Percentiles rank a stretch among this genome's conserved stretches.
Evolutionary conservation across 2,888 invertebrate species (phyloP).

Genomic region (Idaea straminata): DNA sequence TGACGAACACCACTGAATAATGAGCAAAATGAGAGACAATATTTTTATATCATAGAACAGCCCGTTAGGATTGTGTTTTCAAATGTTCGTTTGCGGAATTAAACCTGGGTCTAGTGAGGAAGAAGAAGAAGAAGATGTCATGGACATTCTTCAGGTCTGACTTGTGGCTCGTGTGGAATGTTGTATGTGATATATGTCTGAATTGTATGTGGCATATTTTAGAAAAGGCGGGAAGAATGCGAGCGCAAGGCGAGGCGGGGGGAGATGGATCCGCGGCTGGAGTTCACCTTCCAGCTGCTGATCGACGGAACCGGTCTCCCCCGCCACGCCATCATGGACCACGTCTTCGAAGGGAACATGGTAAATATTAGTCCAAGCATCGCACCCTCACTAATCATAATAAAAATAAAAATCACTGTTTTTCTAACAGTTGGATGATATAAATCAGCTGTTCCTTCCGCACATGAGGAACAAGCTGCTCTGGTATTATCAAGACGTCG

Average conservation of each 20-base stretch:
- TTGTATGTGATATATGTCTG: slow-evolving; percentile 6
- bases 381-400: not conserved
- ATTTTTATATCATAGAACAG: not conserved
- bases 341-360: slow-evolving; percentile 95
- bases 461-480: slow-evolving; percentile 91
- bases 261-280: slow-evolving; percentile 95
- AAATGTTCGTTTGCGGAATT: slow-evolving; percentile 81
- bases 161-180: not conserved
- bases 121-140: slow-evolving; percentile 80
- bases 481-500: slow-evolving; percentile 94
- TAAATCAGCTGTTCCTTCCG: slow-evolving; percentile 91
- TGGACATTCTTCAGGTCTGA: slow-evolving; percentile 71
- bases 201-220: slow-evolving; percentile 22
- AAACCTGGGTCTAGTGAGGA: slow-evolving; percentile 79
- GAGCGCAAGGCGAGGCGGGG: slow-evolving; percentile 93
- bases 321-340: slow-evolving; percentile 93
- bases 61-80: slow-evolving; percentile 6
- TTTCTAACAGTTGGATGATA: slow-evolving; percentile 86
- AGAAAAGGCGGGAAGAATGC: slow-evolving; percentile 92
- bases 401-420: not conserved
- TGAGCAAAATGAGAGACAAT: slow-evolving; percentile 14
- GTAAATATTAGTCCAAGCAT: slow-evolving; percentile 52
- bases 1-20: slow-evolving; percentile 3
- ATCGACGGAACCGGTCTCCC: slow-evolving; percentile 91
- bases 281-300: slow-evolving; percentile 93